Evolutionary conservation across 1,140 invertebrate genomes (phyloP).

Genomic region (Bombus soroeensis): DNA sequence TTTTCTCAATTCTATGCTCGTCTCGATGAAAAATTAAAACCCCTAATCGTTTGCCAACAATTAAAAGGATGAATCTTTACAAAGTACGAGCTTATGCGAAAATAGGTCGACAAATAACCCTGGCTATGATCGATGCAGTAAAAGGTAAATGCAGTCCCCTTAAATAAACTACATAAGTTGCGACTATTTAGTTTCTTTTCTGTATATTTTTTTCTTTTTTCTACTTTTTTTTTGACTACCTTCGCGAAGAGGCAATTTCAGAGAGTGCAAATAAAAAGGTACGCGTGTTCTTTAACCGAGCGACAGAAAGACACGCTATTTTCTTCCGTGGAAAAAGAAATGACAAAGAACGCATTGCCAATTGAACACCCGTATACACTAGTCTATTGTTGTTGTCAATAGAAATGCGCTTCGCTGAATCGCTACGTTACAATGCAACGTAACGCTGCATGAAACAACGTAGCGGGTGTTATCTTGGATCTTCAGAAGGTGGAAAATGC

Average conservation of each 20-base stretch:
- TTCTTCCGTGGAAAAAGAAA: constrained; percentile 1
- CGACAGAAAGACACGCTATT: not conserved
- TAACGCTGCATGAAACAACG: constrained; percentile 5
- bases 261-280: not conserved
- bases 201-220: no score
- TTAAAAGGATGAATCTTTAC: not conserved
- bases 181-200: no score
- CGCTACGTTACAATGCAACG: constrained; percentile 10
- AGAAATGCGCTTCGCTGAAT: constrained; percentile 23
- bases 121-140: not conserved
- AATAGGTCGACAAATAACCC: constrained; percentile 6
- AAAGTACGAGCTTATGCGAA: not conserved
- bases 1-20: not conserved
- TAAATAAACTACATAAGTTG: not conserved
- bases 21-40: constrained; percentile 2
- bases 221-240: no score
- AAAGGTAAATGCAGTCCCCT: not conserved
- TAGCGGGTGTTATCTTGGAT: not conserved
- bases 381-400: constrained; percentile 37
- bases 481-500: constrained; percentile 19
- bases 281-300: constrained; percentile 9
- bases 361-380: not conserved
- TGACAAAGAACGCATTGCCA: constrained; percentile 10
- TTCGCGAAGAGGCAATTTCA: not conserved
- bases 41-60: not conserved